phyloP scores from a whole-genome alignment of 2,888 invertebrate species.

The Hyalella azteca region DNA sequence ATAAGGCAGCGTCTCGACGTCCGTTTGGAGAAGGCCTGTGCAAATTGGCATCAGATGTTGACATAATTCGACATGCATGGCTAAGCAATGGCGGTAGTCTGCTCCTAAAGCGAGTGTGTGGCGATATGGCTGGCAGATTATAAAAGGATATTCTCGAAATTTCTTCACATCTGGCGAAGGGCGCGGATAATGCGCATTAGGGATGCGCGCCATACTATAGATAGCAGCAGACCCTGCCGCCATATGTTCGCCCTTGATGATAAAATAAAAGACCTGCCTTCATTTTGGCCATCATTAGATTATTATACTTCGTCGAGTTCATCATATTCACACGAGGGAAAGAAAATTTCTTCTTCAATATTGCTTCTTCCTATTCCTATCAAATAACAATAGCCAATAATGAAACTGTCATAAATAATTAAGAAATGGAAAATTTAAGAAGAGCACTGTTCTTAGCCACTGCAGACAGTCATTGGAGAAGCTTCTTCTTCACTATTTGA shows the following conservation, averaged over 20 bases:
- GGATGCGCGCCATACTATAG: too few species aligned
- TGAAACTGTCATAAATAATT: too few species aligned
- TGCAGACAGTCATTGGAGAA: too few species aligned
- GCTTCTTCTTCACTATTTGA: too few species aligned
- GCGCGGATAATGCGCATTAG: not conserved
- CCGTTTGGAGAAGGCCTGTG: constrained; percentile 13
- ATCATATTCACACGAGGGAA: too few species aligned
- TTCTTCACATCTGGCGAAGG: constrained; percentile 14
- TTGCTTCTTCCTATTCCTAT: too few species aligned
- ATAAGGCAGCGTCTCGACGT: not conserved
- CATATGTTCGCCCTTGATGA: not conserved
- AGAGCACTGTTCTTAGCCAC: too few species aligned
- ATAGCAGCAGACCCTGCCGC: not conserved
- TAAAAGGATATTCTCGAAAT: constrained; percentile 23
- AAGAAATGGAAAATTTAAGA: too few species aligned
- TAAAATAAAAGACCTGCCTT: not conserved
- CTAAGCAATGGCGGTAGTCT: constrained; percentile 28
- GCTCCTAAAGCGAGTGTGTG: constrained; percentile 8
- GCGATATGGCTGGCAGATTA: not conserved
- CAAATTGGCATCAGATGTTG: constrained; percentile 36
- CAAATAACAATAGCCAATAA: too few species aligned
- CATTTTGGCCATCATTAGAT: not conserved
- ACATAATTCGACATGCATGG: constrained; percentile 35
- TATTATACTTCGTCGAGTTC: not conserved
- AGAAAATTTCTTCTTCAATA: too few species aligned